Evolutionary conservation across 2,888 invertebrate genomes (phyloP).

Genomic region (Zaprionus obscuricornis): DNA sequence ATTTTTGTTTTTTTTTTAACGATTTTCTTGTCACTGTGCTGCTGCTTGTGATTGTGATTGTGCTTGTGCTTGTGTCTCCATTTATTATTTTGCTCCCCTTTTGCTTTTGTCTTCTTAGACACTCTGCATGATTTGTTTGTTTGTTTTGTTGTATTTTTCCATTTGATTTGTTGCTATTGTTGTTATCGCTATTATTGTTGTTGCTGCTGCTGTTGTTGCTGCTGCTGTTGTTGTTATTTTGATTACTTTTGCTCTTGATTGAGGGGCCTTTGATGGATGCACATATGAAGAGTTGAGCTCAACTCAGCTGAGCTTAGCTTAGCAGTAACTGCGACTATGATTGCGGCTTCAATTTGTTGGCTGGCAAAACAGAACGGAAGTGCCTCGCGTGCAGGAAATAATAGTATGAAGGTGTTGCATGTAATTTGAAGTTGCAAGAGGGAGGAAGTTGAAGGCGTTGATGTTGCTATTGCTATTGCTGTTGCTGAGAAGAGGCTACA

Average conservation of each 20-base stretch:
- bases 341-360: constrained; percentile 15
- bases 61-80: constrained; percentile 7
- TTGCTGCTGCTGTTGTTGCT: constrained; percentile 29
- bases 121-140: constrained; percentile 56
- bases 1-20: constrained; percentile 39
- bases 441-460: not conserved
- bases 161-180: constrained; percentile 35
- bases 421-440: no score
- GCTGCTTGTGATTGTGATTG: constrained; percentile 17
- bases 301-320: no score
- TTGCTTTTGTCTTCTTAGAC: constrained; percentile 38
- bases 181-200: constrained; percentile 18
- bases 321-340: not conserved
- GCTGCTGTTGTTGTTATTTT: constrained; percentile 44
- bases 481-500: constrained; percentile 24
- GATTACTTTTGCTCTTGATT: constrained; percentile 73
- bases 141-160: constrained; percentile 37
- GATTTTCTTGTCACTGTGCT: constrained; percentile 60
- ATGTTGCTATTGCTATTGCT: not conserved
- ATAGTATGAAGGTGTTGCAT: not conserved
- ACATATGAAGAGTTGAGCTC: constrained; percentile 9
- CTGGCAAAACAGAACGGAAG: constrained; percentile 65
- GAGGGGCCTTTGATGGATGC: constrained; percentile 61
- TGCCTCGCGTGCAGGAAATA: constrained; percentile 63
- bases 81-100: constrained; percentile 35